These are phyloP conservation scores for Hecatera dysodea DNA, from an alignment of 2,888 invertebrate genomes.

Conservation along the genomic window DNA sequence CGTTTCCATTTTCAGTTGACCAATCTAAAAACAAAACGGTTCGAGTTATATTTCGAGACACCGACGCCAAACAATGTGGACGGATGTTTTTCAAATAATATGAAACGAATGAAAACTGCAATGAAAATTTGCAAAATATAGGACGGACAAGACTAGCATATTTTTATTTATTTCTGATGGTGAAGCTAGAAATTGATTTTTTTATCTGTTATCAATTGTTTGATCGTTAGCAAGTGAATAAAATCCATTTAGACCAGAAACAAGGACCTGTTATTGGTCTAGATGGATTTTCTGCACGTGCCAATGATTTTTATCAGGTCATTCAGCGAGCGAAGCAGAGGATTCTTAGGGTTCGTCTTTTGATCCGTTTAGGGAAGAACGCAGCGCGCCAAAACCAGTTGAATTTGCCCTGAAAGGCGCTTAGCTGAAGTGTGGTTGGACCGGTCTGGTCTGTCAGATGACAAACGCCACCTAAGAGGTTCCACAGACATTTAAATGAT, in stretches of 20 bases:
- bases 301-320: neutral
- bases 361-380: neutral
- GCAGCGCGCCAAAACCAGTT: neutral
- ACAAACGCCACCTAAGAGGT: no score
- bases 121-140: constrained; percentile 24
- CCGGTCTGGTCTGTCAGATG: no score
- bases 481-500: no score
- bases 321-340: neutral
- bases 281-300: neutral
- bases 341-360: neutral
- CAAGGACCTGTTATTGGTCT: no score
- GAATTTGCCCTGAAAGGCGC: neutral
- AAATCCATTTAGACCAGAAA: no score
- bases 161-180: constrained; percentile 24
- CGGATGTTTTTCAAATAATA: constrained; percentile 58
- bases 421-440: neutral
- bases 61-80: constrained; percentile 34
- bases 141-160: neutral
- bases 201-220: neutral
- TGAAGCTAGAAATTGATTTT: neutral
- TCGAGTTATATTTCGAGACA: constrained; percentile 38
- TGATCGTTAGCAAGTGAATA: no score
- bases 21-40: constrained; percentile 38
- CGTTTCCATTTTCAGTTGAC: constrained; percentile 20
- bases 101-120: constrained; percentile 42